Base-by-base conservation (phyloP, 2,113 vertebrate genomes). In the Antennarius striatus region DNA sequence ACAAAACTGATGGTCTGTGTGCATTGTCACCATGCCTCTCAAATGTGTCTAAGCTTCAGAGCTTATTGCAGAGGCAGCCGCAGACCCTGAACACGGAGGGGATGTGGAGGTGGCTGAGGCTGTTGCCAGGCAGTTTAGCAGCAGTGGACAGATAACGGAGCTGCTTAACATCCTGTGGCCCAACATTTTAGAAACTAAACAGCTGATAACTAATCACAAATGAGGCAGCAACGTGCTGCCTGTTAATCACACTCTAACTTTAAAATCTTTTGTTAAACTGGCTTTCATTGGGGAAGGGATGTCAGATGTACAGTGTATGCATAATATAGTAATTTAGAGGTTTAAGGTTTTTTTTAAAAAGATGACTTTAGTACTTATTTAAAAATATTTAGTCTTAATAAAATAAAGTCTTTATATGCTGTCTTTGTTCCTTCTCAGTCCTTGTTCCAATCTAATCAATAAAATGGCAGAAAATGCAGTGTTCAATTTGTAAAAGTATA, bases 21-120 rank as follows among this genome's bases (percentile, higher is more conserved):
- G 75, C 85, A 90, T 91, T 89, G 90, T 91, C 56, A 52, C 79
- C 32, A 22, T 74, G 75, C 74, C 84, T 81, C 75, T 83, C 39
- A 63, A 42, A 72, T 69, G 73, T 68, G 64, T 54, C 67, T 56
- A 75, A 79, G 59, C 81, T 78, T 71, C 68, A 6, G 68, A 73
- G 77, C 70, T 83, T 74, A 86, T 83, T 84, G 81, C 77, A 40
- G 77, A 57, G 57, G 63, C 68, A 51, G 53, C 11, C 56, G 49
- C 63, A 79, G 75, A 82, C 80, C 61, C 67, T 29, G 62, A 59
- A 68, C 68, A 59, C 64, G 66, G 81, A 72, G n/a, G 22, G 59
- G 42, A 43, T 39, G 65, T 29, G 64, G 39, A 51, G 68, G 36
- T 42, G 30, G 39, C 54, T 1, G 13, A 6, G 61, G 46, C 71